A percentile compares a stretch with the other conserved stretches of the same genome.
These are phyloP conservation scores for Rhadinocentrus ornatus DNA, from an alignment of 2,797 vertebrate genomes.

Conservation along the genomic window DNA sequence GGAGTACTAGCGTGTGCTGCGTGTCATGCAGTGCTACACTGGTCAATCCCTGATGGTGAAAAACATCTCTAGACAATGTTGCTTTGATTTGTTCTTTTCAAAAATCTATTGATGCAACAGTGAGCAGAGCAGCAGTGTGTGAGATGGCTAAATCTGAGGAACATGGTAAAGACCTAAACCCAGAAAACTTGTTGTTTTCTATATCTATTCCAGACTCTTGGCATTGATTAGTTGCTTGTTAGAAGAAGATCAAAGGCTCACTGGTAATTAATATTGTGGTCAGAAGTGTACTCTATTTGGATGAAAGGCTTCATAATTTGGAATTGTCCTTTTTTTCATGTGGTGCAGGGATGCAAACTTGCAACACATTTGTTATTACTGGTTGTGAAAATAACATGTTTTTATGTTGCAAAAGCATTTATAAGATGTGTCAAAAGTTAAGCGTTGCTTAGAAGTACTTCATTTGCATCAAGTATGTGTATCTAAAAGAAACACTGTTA, in stretches of 20 bases:
- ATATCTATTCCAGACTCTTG: constrained; percentile 36
- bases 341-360: constrained; percentile 23
- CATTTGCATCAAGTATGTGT: neutral
- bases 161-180: constrained; percentile 54
- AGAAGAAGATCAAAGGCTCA: constrained; percentile 62
- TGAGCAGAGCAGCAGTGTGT: constrained; percentile 8
- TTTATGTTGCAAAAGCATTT: neutral
- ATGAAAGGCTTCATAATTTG: constrained; percentile 65
- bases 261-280: constrained; percentile 64
- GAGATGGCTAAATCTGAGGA: constrained; percentile 28
- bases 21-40: constrained; percentile 37
- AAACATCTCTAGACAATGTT: constrained; percentile 36
- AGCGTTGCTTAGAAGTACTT: neutral
- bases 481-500: neutral
- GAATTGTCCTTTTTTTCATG: constrained; percentile 41
- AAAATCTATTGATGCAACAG: neutral
- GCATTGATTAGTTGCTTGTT: constrained; percentile 45
- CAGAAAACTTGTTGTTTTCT: constrained; percentile 51
- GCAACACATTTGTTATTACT: constrained; percentile 24
- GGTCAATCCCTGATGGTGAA: constrained; percentile 17
- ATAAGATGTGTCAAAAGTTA: neutral
- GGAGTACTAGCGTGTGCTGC: constrained; percentile 5
- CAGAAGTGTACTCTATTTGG: constrained; percentile 59
- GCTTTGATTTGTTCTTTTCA: constrained; percentile 9
- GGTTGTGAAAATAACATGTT: constrained; percentile 11